Evolutionary conservation across 1,140 invertebrate genomes (phyloP), one percentile per base, ranked within the genome.

Genomic region (Brachionus sp.): DNA sequence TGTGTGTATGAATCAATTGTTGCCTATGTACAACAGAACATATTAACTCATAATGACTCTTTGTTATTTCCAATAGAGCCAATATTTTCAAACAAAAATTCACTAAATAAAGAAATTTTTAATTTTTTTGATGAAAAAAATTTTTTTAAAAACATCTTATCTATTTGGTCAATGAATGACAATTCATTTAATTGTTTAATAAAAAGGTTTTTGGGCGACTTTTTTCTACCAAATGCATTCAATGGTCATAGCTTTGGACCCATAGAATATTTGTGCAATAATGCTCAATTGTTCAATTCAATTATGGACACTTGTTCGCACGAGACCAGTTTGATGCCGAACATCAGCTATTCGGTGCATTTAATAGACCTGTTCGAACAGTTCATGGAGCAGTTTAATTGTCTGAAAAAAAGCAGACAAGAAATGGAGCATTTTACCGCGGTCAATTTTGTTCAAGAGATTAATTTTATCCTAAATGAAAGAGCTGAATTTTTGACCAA

Each of bases 91-190:
- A 19, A 75, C 23, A 44, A 25, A 75, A 25, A 46, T 25, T 23
- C 19, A 46, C 68, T 73, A 35, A 75, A 46, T 44, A 35, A 46
- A 46, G 42, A 46, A 75, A 75, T 75, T 25, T 46, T 44, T 33
- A 46, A 44, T 46, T 75, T 25, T 75, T 46, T 75, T 23, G 70
- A 75, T 35, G 25, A 75, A 50, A 75, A 42, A 46, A 25, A 75
- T 46, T 75, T 46, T 46, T 46, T 75, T 46, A 75, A 50, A 46
- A 75, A 75, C 13, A 35, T 12, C n/a, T 13, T 75, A 4, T 13
- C 29, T n/a, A 25, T 75, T 44, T 75, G 70, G 70, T 75, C 70
- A 46, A 46, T 23, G 7, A 35, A 25, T 25, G 16, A 25, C 70
- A 75, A 25, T 3, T 44, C 33, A 13, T 42, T 73, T 39, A 39